Percentiles rank a stretch among this genome's conserved stretches.
These are phyloP conservation scores for Wiebesia pumilae DNA, from an alignment of 1,140 invertebrate genomes.

Conservation along the genomic window DNA sequence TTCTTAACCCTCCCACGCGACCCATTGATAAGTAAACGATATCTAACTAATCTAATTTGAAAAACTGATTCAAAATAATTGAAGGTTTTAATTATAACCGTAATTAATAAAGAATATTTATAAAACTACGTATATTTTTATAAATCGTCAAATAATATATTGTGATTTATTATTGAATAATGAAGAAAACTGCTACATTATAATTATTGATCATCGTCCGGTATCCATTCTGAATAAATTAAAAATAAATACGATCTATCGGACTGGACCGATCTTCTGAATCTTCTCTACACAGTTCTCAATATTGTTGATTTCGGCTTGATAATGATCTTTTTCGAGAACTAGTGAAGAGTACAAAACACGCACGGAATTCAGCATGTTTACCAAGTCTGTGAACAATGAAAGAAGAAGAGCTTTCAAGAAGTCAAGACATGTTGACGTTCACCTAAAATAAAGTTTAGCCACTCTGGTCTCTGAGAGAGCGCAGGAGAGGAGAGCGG, in stretches of 20 bases:
- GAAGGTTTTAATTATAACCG: too few relatives aligned
- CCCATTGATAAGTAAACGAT: too few relatives aligned
- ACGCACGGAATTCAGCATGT: constrained; percentile 24
- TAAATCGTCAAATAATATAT: too few relatives aligned
- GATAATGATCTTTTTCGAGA: constrained; percentile 16
- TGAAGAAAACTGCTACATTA: too few relatives aligned
- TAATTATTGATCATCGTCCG: too few relatives aligned
- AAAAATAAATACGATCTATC: not conserved
- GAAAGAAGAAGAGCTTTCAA: constrained; percentile 15
- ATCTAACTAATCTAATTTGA: too few relatives aligned
- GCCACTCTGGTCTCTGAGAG: not conserved
- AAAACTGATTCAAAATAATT: too few relatives aligned
- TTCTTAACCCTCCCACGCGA: too few relatives aligned
- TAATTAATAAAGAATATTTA: too few relatives aligned
- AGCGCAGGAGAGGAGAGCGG: not conserved
- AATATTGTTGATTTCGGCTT: not conserved
- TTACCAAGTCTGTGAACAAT: constrained; percentile 39
- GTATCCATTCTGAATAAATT: too few relatives aligned
- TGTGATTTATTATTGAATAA: too few relatives aligned
- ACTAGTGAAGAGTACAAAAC: not conserved
- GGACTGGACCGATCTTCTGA: not conserved
- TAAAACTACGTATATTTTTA: too few relatives aligned
- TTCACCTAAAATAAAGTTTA: constrained; percentile 48
- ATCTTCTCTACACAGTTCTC: not conserved
- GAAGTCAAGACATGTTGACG: constrained; percentile 46